Conservation (phyloP, 2,888 invertebrate genomes). For the Drosophila basisetae region DNA sequence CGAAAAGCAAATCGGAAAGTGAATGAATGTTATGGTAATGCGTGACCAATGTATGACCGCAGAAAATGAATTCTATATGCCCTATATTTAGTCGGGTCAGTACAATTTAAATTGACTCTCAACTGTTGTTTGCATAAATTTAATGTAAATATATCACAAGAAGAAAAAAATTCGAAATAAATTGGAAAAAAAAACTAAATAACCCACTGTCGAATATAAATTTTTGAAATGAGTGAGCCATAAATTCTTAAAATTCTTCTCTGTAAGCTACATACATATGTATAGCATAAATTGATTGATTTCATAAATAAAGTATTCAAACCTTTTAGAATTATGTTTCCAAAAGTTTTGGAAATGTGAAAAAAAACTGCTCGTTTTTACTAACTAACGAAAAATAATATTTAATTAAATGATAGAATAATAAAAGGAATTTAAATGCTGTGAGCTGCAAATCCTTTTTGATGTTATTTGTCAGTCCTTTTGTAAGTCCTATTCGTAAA, state of each 20-base stretch:
- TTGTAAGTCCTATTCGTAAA: neutral
- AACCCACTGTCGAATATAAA: neutral
- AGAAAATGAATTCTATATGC: constrained; percentile 10
- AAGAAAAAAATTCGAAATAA: too few species aligned
- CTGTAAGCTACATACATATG: neutral
- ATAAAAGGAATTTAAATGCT: neutral
- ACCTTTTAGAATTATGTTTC: neutral
- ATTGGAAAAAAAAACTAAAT: neutral
- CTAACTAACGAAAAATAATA: neutral
- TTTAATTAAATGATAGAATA: neutral
- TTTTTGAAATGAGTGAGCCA: neutral
- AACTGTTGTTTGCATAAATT: neutral
- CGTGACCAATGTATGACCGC: neutral
- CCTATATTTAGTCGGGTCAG: neutral
- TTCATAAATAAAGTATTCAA: neutral
- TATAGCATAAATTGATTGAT: neutral
- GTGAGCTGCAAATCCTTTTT: neutral
- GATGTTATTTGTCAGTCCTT: neutral
- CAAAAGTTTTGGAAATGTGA: neutral
- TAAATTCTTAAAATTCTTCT: neutral
- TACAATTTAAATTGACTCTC: neutral
- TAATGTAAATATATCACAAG: neutral
- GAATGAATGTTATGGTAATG: neutral
- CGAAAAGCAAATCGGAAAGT: neutral
- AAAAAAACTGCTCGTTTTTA: neutral